phyloP scores from a whole-genome alignment of 2,888 invertebrate species.

The Drosophila falleni region DNA sequence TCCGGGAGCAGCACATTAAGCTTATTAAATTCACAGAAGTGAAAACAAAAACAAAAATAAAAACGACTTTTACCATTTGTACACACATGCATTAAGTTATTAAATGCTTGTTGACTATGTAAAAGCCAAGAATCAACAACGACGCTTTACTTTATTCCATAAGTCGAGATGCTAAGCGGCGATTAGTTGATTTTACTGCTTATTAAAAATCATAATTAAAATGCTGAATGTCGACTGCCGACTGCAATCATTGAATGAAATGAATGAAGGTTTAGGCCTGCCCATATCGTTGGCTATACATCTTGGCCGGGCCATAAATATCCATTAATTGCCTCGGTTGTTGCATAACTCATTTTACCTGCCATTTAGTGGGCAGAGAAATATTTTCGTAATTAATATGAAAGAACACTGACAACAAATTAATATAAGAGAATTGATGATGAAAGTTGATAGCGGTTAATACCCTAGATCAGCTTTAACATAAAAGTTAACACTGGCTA shows the following conservation, averaged over 20 bases:
- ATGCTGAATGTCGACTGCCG: slow-evolving; percentile 14
- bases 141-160: slow-evolving; percentile 44
- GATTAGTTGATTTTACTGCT: slow-evolving; percentile 72
- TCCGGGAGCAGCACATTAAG: slow-evolving; percentile 72
- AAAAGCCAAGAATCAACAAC: slow-evolving; percentile 30
- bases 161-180: slow-evolving; percentile 67
- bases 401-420: slow-evolving; percentile 69
- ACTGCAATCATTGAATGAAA: slow-evolving; percentile 8
- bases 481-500: slow-evolving; percentile 3
- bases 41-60: slow-evolving; percentile 32
- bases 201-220: slow-evolving; percentile 77
- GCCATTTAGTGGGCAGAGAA: slow-evolving; percentile 40
- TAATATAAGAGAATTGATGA: slow-evolving; percentile 57
- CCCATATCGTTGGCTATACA: slow-evolving; percentile 25
- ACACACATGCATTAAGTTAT: slow-evolving; percentile 77
- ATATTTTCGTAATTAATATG: slow-evolving; percentile 49
- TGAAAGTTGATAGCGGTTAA: slow-evolving; percentile 46
- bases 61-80: slow-evolving; percentile 57
- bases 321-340: slow-evolving; percentile 65
- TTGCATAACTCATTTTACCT: slow-evolving; percentile 75
- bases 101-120: slow-evolving; percentile 56
- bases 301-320: slow-evolving; percentile 66
- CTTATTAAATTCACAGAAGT: slow-evolving; percentile 74
- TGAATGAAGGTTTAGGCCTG: slow-evolving; percentile 14
- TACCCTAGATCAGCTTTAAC: slow-evolving; percentile 24